phyloP scores from a whole-genome alignment of 2,888 invertebrate species.

The Drosophila setosimentum region DNA sequence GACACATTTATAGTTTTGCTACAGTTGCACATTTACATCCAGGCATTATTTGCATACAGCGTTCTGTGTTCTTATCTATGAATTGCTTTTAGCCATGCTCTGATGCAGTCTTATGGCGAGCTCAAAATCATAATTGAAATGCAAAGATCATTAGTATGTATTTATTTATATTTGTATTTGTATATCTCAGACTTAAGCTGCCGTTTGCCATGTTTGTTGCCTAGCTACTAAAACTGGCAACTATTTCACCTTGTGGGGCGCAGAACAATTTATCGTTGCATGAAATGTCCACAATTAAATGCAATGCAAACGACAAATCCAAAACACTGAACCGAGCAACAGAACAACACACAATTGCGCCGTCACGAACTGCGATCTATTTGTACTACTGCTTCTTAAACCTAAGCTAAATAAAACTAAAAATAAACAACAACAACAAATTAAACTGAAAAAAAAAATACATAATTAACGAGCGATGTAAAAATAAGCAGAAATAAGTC shows the following conservation, averaged over 20 bases:
- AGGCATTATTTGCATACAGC: slow-evolving; percentile 38
- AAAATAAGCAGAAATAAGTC: slow-evolving; percentile 80
- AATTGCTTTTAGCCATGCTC: slow-evolving; percentile 12
- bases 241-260: slow-evolving; percentile 61
- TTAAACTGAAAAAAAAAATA: slow-evolving; percentile 20
- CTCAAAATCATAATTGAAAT: slow-evolving; percentile 39
- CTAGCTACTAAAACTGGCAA: slow-evolving; percentile 20
- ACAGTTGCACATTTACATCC: slow-evolving; percentile 46
- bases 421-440: slow-evolving; percentile 4
- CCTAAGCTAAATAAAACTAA: slow-evolving; percentile 4
- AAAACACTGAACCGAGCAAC: slow-evolving; percentile 42
- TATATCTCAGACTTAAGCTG: slow-evolving; percentile 2
- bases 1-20: slow-evolving; percentile 19
- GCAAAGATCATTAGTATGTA: slow-evolving; percentile 35
- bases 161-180: background rate
- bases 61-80: slow-evolving; percentile 22
- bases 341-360: slow-evolving; percentile 48
- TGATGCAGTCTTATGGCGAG: slow-evolving; percentile 11
- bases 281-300: slow-evolving; percentile 78
- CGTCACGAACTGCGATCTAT: slow-evolving; percentile 69
- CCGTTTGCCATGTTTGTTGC: slow-evolving; percentile 9
- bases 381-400: slow-evolving; percentile 22
- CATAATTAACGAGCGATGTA: slow-evolving; percentile 65
- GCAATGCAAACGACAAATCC: slow-evolving; percentile 59
- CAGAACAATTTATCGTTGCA: slow-evolving; percentile 69